Evolutionary conservation across 2,888 invertebrate genomes (phyloP).

Genomic region (Pandemis cinnamomeana): DNA sequence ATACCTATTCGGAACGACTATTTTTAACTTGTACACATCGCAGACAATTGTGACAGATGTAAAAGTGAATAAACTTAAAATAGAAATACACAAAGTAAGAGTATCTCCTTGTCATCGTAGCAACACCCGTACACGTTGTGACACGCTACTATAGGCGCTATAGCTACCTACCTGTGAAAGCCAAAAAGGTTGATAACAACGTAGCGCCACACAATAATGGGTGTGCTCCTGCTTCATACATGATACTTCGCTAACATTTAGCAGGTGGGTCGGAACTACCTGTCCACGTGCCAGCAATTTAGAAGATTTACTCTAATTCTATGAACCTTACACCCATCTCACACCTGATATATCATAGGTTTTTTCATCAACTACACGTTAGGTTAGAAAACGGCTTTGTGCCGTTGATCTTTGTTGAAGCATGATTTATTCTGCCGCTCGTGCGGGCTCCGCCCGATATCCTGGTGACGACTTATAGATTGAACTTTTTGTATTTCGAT

Average conservation of each 20-base stretch:
- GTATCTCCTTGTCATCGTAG: neutral
- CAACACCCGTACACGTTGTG: neutral
- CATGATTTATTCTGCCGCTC: constrained; percentile 12
- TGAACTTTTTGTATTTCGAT: constrained; percentile 52
- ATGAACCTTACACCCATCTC: constrained; percentile 22
- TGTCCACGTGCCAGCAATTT: constrained; percentile 57
- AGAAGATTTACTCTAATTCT: constrained; percentile 27
- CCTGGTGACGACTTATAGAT: constrained; percentile 46
- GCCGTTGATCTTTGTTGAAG: constrained; percentile 12
- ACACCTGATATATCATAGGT: constrained; percentile 7
- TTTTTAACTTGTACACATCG: neutral
- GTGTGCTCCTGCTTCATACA: constrained; percentile 29
- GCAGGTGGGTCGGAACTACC: constrained; percentile 52
- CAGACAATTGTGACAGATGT: neutral
- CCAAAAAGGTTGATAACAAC: constrained; percentile 10
- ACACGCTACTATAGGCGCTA: neutral
- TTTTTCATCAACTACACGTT: constrained; percentile 6
- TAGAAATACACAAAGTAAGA: neutral
- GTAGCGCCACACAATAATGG: constrained; percentile 21
- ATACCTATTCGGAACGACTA: neutral
- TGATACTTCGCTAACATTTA: constrained; percentile 43
- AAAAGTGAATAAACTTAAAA: neutral
- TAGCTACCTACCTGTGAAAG: constrained; percentile 19
- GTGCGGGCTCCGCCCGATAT: constrained; percentile 23
- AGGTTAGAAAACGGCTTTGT: constrained; percentile 11